These are phyloP conservation scores for Megaceryle torquata DNA, from an alignment of 2,113 vertebrate species.

Conservation along the genomic window DNA sequence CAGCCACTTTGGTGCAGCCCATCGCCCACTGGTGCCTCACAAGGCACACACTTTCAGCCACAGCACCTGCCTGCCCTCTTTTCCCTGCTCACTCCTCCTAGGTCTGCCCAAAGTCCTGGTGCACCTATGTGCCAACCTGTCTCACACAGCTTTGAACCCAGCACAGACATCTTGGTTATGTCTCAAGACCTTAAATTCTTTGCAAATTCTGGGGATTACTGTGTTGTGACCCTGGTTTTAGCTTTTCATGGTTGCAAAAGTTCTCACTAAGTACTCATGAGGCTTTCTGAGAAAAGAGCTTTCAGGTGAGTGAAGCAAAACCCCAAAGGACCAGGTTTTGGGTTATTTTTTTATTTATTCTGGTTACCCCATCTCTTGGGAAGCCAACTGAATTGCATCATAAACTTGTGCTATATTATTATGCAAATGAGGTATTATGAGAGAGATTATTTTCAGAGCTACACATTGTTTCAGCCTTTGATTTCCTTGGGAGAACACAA, in stretches of 20 bases:
- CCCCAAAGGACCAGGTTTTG: background rate
- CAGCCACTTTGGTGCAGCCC: background rate
- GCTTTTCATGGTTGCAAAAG: background rate
- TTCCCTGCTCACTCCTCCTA: background rate
- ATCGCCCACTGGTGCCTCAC: background rate
- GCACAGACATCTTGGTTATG: background rate
- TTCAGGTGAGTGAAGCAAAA: background rate
- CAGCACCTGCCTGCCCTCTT: background rate
- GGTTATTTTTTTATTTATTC: background rate
- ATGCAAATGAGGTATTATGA: background rate
- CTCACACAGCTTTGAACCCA: background rate
- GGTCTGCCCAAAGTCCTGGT: background rate
- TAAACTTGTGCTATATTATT: background rate
- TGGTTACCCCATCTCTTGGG: background rate
- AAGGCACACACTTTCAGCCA: rapidly evolving
- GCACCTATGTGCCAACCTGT: background rate
- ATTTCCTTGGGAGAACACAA: background rate
- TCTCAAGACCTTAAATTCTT: background rate
- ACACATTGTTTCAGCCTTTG: background rate
- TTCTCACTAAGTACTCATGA: background rate
- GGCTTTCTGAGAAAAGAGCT: background rate
- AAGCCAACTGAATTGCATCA: background rate
- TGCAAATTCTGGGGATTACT: rapidly evolving
- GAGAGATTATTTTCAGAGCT: background rate
- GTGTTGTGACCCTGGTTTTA: background rate